Conservation (phyloP, 92 coral and sea anemone genomes). For the Galaxea fascicularis region DNA sequence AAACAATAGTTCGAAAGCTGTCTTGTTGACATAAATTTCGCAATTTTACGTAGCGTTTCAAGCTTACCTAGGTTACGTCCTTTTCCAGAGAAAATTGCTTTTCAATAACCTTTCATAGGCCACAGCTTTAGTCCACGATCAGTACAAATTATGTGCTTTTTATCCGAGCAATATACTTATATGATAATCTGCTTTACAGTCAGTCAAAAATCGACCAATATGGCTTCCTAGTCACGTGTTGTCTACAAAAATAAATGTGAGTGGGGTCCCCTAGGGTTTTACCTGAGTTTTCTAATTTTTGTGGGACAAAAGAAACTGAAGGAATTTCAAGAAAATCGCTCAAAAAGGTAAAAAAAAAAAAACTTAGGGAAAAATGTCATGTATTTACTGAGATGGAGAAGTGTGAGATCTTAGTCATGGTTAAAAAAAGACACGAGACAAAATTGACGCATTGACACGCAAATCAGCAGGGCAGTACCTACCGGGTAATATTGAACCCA, state of each 20-base stretch:
- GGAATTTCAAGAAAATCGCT: too few species aligned
- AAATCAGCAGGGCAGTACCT: too few species aligned
- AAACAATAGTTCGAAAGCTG: not conserved
- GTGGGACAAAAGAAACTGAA: too few species aligned
- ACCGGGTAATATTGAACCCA: too few species aligned
- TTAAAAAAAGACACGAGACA: too few species aligned
- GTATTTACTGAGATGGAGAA: too few species aligned
- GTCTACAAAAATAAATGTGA: not conserved
- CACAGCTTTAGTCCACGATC: not conserved
- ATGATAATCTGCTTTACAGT: not conserved
- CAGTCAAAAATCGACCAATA: constrained; percentile 1
- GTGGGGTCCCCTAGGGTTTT: not conserved
- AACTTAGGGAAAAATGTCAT: too few species aligned
- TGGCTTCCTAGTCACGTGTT: constrained; percentile 44
- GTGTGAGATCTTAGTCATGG: too few species aligned
- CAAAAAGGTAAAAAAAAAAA: too few species aligned
- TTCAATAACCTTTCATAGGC: constrained; percentile 1
- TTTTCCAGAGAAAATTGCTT: not conserved
- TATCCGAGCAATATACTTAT: not conserved
- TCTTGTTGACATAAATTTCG: constrained; percentile 24
- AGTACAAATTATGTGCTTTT: not conserved
- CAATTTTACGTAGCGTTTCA: not conserved
- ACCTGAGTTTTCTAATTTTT: too few species aligned
- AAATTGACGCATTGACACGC: too few species aligned
- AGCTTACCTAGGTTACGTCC: not conserved